Evolutionary conservation across 2,888 invertebrate genomes (phyloP).

Genomic region (Didymodactylos carnosus): DNA sequence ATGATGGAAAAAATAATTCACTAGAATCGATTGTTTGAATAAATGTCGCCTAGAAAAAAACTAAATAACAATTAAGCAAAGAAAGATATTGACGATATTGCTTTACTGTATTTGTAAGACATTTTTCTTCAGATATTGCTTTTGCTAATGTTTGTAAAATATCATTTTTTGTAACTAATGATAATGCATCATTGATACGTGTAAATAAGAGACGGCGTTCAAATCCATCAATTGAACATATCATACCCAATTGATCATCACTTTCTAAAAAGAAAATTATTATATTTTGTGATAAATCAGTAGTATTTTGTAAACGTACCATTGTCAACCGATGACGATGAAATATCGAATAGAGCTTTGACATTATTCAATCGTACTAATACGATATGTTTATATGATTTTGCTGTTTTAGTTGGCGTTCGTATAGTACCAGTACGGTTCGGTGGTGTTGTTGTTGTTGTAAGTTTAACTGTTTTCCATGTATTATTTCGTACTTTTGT

Average conservation of each 20-base stretch:
- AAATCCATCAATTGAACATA: neutral
- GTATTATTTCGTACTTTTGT: neutral
- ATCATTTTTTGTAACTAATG: neutral
- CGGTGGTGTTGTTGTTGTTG: too few relatives aligned
- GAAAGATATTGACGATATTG: neutral
- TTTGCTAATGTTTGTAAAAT: neutral
- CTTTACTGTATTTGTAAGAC: neutral
- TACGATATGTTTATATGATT: slow-evolving; percentile 9
- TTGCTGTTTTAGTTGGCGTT: neutral
- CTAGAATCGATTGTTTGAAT: neutral
- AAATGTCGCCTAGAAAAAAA: neutral
- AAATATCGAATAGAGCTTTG: neutral
- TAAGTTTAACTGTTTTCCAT: neutral
- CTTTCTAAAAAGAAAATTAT: neutral
- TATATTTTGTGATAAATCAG: neutral
- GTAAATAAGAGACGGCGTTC: neutral
- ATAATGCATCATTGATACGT: neutral
- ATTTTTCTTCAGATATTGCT: neutral
- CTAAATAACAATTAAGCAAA: too few relatives aligned
- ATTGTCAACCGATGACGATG: neutral
- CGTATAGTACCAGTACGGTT: too few relatives aligned
- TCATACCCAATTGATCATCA: neutral
- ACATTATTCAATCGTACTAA: neutral
- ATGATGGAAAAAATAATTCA: neutral
- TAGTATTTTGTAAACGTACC: neutral